Base-by-base conservation (phyloP, 2,797 vertebrate genomes). In the Danionella dracula region DNA sequence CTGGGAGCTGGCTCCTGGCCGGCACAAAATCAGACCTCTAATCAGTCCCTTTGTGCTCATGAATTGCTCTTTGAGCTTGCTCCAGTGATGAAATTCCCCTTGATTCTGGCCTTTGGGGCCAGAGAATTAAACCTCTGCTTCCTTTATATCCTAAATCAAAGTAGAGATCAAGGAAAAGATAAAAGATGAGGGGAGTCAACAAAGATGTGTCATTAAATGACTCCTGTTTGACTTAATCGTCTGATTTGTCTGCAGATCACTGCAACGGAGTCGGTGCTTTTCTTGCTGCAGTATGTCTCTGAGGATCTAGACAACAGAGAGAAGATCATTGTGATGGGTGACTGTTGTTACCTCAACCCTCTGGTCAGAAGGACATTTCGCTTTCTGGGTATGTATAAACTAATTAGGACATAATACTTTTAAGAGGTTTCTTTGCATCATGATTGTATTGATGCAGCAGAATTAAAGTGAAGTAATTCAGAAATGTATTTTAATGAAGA, bases 271-370 rank as follows among this genome's bases (percentile, higher is more conserved):
- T 88, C 94, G 1, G 83, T 92, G 55, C 89, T 95, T 68, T 97
- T 97, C 90, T 90, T 94, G 76, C 88, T 97, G 75, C 92, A 93
- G 77, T 88, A 92, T 82, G 91, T 91, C 74, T 92, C 93, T 20
- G 88, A 91, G 78, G 87, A 91, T 82, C 90, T 95, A 79, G 93
- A 95, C 77, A 93, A 93, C 81, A 91, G 93, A 68, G 93, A 97
- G 80, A 96, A 94, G 87, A 93, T 92, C 45, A 86, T 96, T 76
- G 85, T 96, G 82, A 90, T 94, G 72, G 93, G 92, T 71, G 94
- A 97, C 85, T 97, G 94, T 84, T 96, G 93, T 88, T 96, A 96
- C 42, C 91, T 96, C 79, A 97, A 95, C 75, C 94, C 93, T 50
- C 84, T 97, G 87, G 91, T 95, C 80, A 91, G 92, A 76, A 88